A percentile compares a stretch with the other conserved stretches of the same genome.
These are phyloP conservation scores for Carcina quercana DNA, from an alignment of 2,888 invertebrate species.

Conservation along the genomic window DNA sequence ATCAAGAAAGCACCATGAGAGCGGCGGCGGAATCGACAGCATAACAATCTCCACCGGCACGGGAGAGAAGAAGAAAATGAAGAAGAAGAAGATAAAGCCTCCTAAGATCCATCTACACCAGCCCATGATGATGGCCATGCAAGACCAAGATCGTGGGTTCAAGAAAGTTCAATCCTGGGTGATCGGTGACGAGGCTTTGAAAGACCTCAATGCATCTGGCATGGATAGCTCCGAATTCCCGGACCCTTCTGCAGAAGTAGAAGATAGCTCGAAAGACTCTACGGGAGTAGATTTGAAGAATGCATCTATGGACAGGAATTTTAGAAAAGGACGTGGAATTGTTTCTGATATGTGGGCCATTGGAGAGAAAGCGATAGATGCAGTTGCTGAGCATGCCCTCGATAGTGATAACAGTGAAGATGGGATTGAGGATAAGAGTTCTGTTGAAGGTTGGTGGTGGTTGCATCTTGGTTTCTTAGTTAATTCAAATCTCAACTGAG, in stretches of 20 bases:
- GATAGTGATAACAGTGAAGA: constrained; percentile 48
- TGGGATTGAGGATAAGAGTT: constrained; percentile 48
- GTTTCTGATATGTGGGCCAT: constrained; percentile 41
- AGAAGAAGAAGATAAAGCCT: constrained; percentile 56
- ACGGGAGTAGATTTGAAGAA: neutral
- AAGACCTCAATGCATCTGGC: no score
- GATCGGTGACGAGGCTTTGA: constrained; percentile 34
- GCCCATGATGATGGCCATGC: constrained; percentile 40
- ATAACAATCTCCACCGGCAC: constrained; percentile 51
- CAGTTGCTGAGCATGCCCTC: constrained; percentile 49
- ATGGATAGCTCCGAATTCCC: no score
- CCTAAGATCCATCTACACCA: constrained; percentile 55
- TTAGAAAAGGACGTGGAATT: constrained; percentile 24
- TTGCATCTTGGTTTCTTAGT: no score
- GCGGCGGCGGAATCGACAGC: constrained; percentile 50
- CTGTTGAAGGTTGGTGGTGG: constrained; percentile 56
- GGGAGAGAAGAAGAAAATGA: constrained; percentile 41
- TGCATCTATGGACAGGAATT: constrained; percentile 1
- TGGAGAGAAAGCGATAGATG: constrained; percentile 49
- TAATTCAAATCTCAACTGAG: no score
- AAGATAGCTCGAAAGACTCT: neutral
- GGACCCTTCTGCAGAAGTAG: no score
- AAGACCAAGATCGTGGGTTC: constrained; percentile 54
- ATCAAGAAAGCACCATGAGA: constrained; percentile 40
- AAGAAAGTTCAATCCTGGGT: constrained; percentile 50